Evolutionary conservation across 2,113 vertebrate species (phyloP).

Genomic region (Columba livia): DNA sequence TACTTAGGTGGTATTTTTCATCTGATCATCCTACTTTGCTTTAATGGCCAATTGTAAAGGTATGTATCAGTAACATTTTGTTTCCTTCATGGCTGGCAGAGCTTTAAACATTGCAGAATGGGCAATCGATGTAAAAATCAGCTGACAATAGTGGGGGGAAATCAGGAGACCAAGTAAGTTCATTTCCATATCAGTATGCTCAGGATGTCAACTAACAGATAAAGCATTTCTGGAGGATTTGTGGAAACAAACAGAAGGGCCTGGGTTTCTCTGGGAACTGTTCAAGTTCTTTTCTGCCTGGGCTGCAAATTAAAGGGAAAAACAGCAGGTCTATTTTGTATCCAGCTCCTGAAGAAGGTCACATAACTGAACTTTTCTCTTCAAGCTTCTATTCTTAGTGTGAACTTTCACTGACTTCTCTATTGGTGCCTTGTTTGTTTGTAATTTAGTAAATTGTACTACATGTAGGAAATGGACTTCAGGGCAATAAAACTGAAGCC

Average conservation of each 20-base stretch:
- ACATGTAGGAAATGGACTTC: constrained; percentile 68
- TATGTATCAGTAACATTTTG: not conserved
- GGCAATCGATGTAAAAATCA: not conserved
- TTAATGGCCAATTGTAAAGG: not conserved
- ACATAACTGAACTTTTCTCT: constrained; percentile 71
- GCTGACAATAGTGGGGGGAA: not conserved
- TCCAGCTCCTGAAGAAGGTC: constrained; percentile 72
- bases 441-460: constrained; percentile 64
- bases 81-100: not conserved
- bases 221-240: constrained; percentile 20
- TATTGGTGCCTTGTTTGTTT: constrained; percentile 65
- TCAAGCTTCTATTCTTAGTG: constrained; percentile 78
- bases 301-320: constrained; percentile 43
- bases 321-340: constrained; percentile 36
- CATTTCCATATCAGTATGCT: not conserved
- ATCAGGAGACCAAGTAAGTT: not conserved
- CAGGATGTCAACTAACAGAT: constrained; percentile 17
- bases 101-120: not conserved
- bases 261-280: constrained; percentile 2
- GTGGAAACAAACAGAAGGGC: constrained; percentile 15
- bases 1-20: not conserved
- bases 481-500: constrained; percentile 44
- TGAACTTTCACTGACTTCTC: constrained; percentile 76
- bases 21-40: not conserved
- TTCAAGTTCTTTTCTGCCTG: constrained; percentile 10